Base-by-base conservation (phyloP, 64 coral and sea anemone genomes). In the Montipora cactus region DNA sequence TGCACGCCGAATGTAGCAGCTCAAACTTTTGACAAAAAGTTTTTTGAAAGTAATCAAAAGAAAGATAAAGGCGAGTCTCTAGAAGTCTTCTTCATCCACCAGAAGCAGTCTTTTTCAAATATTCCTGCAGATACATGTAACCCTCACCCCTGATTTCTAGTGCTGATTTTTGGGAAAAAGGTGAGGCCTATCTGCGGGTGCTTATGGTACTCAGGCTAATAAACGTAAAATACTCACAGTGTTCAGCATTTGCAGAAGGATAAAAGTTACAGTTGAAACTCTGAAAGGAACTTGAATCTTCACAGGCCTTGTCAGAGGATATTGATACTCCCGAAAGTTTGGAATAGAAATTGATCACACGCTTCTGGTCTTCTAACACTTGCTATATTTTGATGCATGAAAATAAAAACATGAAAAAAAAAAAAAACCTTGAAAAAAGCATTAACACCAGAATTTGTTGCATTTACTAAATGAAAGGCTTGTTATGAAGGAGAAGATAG, bases 321-420 rank as follows among this genome's bases (percentile, higher is more conserved):
- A 93, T 15, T 16, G 75, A 78, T 4, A 93, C 67, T 55, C 92
- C 92, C 13, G 83, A 87, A 19, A 93, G 59, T 50, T 15, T 37
- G 2, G 83, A 67, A 23, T 93, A 93, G 68, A 93, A 93, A 2
- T 80, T 93, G 15, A 93, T 88, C 62, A 93, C 77, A 86, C n/a
- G 49, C 19, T 72, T 86, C 47, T 86, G 82, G 64, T 86, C 66
- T 86, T 86, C 82, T n/a, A 86, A 21, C 64, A 21, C 8, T 86
- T 86, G 62, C 82, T 86, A 22, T 21, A 71, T 23, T 7, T 71
- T 67, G 62, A 18, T 13, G 11, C 16, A 15, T 37, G 37, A 37
- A 37, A 37, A 37, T 37, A 37, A 0, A 37, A 37, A 37, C 37
- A 37, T 37, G 62, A 18, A 84, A 84, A 84, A 47, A 64, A 81